phyloP scores from a whole-genome alignment of 2,888 invertebrate species.

The Hedychridium roseum region DNA sequence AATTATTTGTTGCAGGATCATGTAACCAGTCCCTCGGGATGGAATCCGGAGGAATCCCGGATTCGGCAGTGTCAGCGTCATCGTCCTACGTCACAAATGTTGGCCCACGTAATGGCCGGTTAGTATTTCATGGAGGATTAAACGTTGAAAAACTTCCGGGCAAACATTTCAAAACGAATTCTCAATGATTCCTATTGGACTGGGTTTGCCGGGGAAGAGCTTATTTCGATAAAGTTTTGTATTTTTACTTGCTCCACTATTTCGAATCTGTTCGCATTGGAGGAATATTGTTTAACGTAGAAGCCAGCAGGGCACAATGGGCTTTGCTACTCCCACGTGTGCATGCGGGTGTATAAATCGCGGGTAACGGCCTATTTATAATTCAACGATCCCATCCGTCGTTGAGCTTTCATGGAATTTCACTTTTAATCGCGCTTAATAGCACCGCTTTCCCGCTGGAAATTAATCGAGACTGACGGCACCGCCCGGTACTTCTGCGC shows the following conservation, averaged over 20 bases:
- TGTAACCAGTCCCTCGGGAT: conserved; percentile 75
- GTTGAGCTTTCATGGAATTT: conserved; percentile 12
- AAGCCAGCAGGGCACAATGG: too few relatives aligned
- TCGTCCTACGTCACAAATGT: conserved; percentile 76
- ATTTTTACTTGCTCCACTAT: too few relatives aligned
- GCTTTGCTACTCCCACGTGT: too few relatives aligned
- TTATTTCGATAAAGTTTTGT: too few relatives aligned
- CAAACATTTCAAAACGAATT: too few relatives aligned
- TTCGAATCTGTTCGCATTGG: too few relatives aligned
- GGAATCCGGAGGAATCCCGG: conserved; percentile 75
- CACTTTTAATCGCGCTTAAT: conserved; percentile 19
- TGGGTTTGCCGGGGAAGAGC: too few relatives aligned
- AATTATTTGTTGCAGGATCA: conserved; percentile 67
- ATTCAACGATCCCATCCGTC: conserved; percentile 24
- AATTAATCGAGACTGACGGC: conserved; percentile 21
- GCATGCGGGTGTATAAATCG: too few relatives aligned
- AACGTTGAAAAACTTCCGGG: too few relatives aligned
- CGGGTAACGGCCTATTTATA: conserved; percentile 19
- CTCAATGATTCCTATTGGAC: too few relatives aligned
- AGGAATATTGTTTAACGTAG: too few relatives aligned
- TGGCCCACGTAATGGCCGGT: conserved; percentile 77
- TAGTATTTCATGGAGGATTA: too few relatives aligned
- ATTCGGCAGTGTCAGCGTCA: conserved; percentile 74
- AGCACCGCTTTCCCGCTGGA: neutral
- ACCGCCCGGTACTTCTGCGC: neutral